Conservation (phyloP, 1,140 invertebrate genomes). For the Dendroctonus ponderosae region DNA sequence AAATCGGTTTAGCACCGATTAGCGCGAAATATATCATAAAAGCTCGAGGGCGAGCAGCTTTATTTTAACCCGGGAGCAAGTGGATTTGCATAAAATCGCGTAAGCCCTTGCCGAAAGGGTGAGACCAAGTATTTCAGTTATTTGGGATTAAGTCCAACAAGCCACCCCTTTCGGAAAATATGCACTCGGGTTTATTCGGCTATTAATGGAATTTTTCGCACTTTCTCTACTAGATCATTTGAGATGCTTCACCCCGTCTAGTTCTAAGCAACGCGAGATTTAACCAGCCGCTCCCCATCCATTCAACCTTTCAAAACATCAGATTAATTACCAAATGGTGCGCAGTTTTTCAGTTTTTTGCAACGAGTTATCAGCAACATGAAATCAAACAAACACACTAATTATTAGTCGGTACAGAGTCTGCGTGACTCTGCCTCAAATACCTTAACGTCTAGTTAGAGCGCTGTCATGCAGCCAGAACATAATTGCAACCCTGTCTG, state of each 20-base stretch:
- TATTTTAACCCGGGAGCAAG: conserved; percentile 28
- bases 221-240: background rate
- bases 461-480: too few relatives aligned
- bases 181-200: background rate
- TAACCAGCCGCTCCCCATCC: too few relatives aligned
- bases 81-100: conserved; percentile 27
- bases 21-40: conserved; percentile 27
- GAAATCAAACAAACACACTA: too few relatives aligned
- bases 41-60: conserved; percentile 22
- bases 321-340: too few relatives aligned
- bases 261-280: background rate
- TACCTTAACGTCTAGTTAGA: too few relatives aligned
- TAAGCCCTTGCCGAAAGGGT: conserved; percentile 22
- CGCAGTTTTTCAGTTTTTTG: too few relatives aligned
- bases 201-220: conserved; percentile 2
- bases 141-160: conserved; percentile 14
- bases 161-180: conserved; percentile 2
- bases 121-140: conserved; percentile 22
- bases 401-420: too few relatives aligned
- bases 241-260: too few relatives aligned
- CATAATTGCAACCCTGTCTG: too few relatives aligned
- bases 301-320: too few relatives aligned
- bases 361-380: too few relatives aligned
- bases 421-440: background rate
- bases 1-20: conserved; percentile 28